phyloP scores from a whole-genome alignment of 1,140 invertebrate species.

The Drosophila mayri region DNA sequence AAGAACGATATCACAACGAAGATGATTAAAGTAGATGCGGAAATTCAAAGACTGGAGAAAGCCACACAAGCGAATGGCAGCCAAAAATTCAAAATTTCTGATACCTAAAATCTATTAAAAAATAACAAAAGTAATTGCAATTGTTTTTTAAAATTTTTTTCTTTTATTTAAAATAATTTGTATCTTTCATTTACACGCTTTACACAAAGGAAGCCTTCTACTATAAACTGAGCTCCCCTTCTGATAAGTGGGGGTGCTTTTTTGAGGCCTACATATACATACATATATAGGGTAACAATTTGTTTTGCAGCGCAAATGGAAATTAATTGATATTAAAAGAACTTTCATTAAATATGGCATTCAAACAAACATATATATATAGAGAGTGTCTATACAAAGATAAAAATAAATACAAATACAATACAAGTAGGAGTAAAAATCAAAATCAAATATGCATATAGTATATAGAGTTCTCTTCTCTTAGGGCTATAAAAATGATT shows the following conservation, averaged over 20 bases:
- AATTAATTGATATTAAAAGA: constrained; percentile 37
- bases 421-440: constrained; percentile 18
- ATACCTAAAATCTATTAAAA: too few relatives aligned
- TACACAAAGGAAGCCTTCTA: constrained; percentile 50
- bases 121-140: neutral
- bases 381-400: constrained; percentile 55
- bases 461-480: constrained; percentile 17
- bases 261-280: constrained; percentile 25
- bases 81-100: neutral
- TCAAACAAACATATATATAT: constrained; percentile 59
- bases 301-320: constrained; percentile 50
- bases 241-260: constrained; percentile 4
- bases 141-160: constrained; percentile 16
- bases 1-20: constrained; percentile 29
- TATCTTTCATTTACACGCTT: constrained; percentile 76
- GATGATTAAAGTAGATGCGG: constrained; percentile 40
- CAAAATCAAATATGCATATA: constrained; percentile 35
- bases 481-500: constrained; percentile 42
- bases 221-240: constrained; percentile 25
- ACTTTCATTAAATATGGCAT: constrained; percentile 69
- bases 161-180: constrained; percentile 81
- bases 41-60: constrained; percentile 36
- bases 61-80: neutral
- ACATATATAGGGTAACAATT: constrained; percentile 58
- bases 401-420: constrained; percentile 71